These are phyloP conservation scores for Drosophila funebris DNA, from an alignment of 1,140 invertebrate species.

Conservation along the genomic window DNA sequence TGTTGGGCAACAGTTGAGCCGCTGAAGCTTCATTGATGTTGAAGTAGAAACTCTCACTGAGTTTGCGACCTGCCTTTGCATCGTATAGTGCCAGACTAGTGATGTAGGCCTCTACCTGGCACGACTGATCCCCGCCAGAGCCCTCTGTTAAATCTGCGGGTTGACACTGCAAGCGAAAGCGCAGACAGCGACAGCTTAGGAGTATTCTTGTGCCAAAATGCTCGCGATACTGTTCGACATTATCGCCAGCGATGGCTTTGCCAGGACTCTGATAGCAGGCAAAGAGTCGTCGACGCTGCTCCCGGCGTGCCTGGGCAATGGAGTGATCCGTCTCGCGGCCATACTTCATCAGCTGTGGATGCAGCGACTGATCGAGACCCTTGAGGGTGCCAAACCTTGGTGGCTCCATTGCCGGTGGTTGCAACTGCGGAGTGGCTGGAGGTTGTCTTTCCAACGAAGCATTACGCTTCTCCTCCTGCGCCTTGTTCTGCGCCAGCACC, in stretches of 20 bases:
- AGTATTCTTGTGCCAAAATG: conserved; percentile 93
- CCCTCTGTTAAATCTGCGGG: conserved; percentile 87
- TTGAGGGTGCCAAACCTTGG: conserved; percentile 89
- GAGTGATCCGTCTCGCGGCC: conserved; percentile 94
- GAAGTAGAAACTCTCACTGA: conserved; percentile 97
- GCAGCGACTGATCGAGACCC: conserved; percentile 94
- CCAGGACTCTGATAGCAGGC: conserved; percentile 75
- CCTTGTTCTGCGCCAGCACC: conserved; percentile 90
- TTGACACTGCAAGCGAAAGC: conserved; percentile 87
- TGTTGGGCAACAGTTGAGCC: conserved; percentile 85
- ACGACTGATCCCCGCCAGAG: conserved; percentile 88
- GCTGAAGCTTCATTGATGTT: conserved; percentile 91
- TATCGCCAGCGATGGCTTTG: conserved; percentile 60
- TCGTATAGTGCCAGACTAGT: conserved; percentile 94
- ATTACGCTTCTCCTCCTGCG: conserved; percentile 88
- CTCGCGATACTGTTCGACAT: conserved; percentile 88
- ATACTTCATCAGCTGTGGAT: conserved; percentile 93
- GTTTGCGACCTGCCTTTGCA: conserved; percentile 91
- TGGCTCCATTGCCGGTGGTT: conserved; percentile 66
- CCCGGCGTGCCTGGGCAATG: conserved; percentile 91
- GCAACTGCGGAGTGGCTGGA: conserved; percentile 63
- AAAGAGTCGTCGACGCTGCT: conserved; percentile 90
- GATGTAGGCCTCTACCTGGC: conserved; percentile 97
- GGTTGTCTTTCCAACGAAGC: conserved; percentile 87
- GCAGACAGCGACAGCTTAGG: conserved; percentile 92